Evolutionary conservation across 2,888 invertebrate species (phyloP).

Genomic region (Dryococelus australis): DNA sequence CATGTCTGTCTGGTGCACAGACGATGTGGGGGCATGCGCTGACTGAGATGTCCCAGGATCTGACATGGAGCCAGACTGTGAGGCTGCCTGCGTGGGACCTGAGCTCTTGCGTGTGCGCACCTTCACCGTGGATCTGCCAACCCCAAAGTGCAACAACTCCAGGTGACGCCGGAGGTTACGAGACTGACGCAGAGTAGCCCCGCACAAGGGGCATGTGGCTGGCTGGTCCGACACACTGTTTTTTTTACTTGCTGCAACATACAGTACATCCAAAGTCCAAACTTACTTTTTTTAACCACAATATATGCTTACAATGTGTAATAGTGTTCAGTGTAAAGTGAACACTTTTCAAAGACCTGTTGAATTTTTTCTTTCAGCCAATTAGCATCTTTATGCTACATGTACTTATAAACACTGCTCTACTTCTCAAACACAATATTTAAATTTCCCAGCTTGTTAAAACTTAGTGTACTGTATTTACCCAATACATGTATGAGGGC

Average conservation of each 20-base stretch:
- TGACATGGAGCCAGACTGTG: background rate
- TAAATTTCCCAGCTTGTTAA: no score
- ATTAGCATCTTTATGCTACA: no score
- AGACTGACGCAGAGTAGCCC: slow-evolving; percentile 49
- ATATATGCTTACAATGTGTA: no score
- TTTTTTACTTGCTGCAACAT: slow-evolving; percentile 43
- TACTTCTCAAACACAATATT: no score
- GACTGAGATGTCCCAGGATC: slow-evolving; percentile 19
- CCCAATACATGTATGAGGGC: no score
- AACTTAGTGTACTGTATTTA: no score
- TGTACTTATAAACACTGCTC: no score
- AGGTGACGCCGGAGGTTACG: slow-evolving; percentile 51
- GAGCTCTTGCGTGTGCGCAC: slow-evolving; percentile 37
- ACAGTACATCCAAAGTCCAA: background rate
- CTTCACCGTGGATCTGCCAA: slow-evolving; percentile 37
- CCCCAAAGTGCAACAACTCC: slow-evolving; percentile 48
- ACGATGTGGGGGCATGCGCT: background rate
- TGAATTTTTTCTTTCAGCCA: no score
- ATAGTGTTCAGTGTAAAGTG: no score
- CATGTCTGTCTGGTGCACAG: slow-evolving; percentile 24
- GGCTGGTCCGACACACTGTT: slow-evolving; percentile 50
- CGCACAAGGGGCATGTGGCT: slow-evolving; percentile 49
- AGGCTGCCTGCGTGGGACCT: background rate
- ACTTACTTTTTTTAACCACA: background rate
- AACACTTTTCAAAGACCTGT: no score